Base-by-base conservation (phyloP, 2,888 invertebrate species). In the Pristionchus fissidentatus region DNA sequence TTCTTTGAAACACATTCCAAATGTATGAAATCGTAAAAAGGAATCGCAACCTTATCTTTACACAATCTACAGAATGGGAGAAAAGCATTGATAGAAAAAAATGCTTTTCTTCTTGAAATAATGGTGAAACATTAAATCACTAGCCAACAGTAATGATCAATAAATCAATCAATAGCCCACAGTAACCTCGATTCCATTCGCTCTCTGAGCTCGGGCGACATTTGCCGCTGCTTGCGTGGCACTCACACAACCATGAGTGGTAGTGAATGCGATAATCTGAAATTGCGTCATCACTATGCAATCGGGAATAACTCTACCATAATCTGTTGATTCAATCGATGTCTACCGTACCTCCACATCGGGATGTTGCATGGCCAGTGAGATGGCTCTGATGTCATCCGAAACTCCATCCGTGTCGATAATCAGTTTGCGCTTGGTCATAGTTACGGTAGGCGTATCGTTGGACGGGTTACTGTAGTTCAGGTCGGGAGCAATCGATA, bases 211-310 rank as follows among this genome's bases (percentile, higher is more conserved):
- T 62, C 91, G 87, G 13, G 87, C 86, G 8, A 92, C 84, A 84
- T 91, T 91, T 55, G 89, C 89, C 4, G 88, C 88, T 1, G 91
- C 90, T 81, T 91, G 91, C 15, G 86, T 81, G 13, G 85, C 89
- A 26, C 84, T 84, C 15, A 89, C 87, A 83, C 90, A 90, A 4
- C 90, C 90, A 38, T 86, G 87, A 19, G 85, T 85, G 0, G 88
- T 87, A 0, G 89, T 89, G 75, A 90, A 86, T 4, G 88, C 90
- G 22, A 90, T 55, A 38, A 90, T 86, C 89, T 89, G 75, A 0
- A 66, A 15, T 1, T 35, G 7, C n/a, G 57, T n/a, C n/a, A n/a
- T n/a, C n/a, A n/a, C 89, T 49, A 49, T n/a, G 49, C 49, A 66
- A 19, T 66, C 10, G 19, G 1, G 5, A 35, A 22, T 41, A 29